These are phyloP conservation scores for Sciurus carolinensis DNA, from an alignment of 2,797 vertebrate genomes.

Conservation along the genomic window DNA sequence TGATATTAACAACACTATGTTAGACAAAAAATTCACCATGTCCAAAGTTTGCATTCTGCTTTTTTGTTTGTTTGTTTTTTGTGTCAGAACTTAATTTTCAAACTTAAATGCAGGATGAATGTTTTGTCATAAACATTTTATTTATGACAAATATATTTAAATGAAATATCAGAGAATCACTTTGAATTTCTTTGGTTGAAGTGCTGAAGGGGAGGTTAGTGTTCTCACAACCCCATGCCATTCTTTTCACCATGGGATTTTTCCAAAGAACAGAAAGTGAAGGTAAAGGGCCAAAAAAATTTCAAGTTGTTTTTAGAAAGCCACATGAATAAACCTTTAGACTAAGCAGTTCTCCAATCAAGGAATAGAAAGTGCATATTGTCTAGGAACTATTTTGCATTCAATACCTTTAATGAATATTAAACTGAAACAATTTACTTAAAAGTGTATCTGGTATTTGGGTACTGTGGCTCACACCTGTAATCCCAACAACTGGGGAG, in stretches of 20 bases:
- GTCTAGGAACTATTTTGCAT: neutral
- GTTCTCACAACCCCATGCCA: accelerated
- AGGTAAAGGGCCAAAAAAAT: neutral
- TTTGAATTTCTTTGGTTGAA: neutral
- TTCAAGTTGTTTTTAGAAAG: neutral
- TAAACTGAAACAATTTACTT: conserved; percentile 16
- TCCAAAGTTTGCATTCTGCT: neutral
- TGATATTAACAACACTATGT: neutral
- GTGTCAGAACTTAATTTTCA: neutral
- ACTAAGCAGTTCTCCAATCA: neutral
- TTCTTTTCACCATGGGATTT: neutral
- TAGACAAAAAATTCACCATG: neutral
- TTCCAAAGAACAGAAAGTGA: neutral
- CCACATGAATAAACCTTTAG: neutral
- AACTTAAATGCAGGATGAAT: neutral
- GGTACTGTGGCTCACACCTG: too few species aligned
- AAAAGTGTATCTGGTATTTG: neutral
- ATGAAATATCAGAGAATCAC: neutral
- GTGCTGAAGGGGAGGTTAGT: neutral
- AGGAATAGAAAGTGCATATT: neutral
- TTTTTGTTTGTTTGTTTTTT: neutral
- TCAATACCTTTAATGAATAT: neutral
- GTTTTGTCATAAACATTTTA: neutral
- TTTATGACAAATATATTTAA: neutral
- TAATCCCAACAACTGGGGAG: too few species aligned